Evolutionary conservation across 2,888 invertebrate genomes (phyloP), one percentile per base, ranked within the genome.

Genomic region (Andricus curvator): DNA sequence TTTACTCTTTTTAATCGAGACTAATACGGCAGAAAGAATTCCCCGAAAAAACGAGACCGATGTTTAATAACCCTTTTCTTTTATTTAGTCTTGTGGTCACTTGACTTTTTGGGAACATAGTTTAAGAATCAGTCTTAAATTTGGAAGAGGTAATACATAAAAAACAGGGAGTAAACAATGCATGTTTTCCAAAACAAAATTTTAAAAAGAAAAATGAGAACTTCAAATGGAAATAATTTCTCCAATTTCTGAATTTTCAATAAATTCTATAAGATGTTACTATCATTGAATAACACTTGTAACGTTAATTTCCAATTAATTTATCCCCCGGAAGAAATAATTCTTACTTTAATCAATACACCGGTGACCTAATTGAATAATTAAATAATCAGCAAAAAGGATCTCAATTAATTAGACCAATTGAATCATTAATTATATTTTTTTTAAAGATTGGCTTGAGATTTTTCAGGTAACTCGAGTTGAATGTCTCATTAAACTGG

Each of bases 401-500:
- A 56, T 56, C 56, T 56, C 17, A 56, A 56, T 20, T n/a, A 56
- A 56, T n/a, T n/a, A 56, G 3, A 56, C n/a, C 56, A 56, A 62
- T 17, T 62, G 25, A 25, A 62, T n/a, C 15, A 29, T 67, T 67
- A 37, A 37, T 41, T 37, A 41, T 13, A 3, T 4, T 66, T 66
- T 33, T n/a, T 41, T 22, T 11, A 17, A 5, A 41, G n/a, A 20
- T n/a, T 67, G 6, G 5, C 41, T 25, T 25, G 62, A 62, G 5
- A 25, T 62, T 62, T 33, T 56, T 9, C 20, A 51, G 11, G 51
- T n/a, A 0, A 20, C 51, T 74, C 48, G n/a, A 51, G 22, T 51
- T 56, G 20, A 74, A 25, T n/a, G 48, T 29, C 20, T 51, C 48
- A 74, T 74, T 48, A 74, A 33, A 5, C 51, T 51, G 20, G 74